Percentiles rank a stretch among this genome's conserved stretches.
Conservation (phyloP, 2,113 vertebrate species). For the Archocentrus centrarchus region DNA sequence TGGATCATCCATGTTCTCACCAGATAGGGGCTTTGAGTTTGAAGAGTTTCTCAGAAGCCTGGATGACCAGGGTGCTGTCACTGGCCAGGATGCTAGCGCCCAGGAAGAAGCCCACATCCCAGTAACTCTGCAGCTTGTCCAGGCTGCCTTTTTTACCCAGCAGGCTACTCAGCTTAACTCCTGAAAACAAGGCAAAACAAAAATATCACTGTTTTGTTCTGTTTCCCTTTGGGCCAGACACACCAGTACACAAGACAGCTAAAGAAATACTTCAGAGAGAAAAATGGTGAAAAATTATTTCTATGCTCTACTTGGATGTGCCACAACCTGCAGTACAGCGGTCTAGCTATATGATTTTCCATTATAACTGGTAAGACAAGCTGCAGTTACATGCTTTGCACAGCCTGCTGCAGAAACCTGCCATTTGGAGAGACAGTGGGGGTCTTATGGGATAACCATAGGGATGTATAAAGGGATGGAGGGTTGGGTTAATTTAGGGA, state of each 20-base stretch:
- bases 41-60: conserved; percentile 98
- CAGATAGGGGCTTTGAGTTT: conserved; percentile 96
- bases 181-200: conserved; percentile 71
- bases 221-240: not conserved
- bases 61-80: conserved; percentile 93
- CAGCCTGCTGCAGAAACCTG: not conserved
- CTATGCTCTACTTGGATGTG: not conserved
- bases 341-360: not conserved
- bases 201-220: not conserved
- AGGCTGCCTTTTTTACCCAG: conserved; percentile 96
- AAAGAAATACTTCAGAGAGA: not conserved
- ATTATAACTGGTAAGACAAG: not conserved
- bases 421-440: conserved; percentile 1
- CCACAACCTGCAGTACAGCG: not conserved
- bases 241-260: not conserved
- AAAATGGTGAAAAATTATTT: not conserved
- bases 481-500: conserved; percentile 25
- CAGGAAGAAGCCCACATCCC: conserved; percentile 98
- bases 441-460: not conserved
- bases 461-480: not conserved
- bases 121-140: conserved; percentile 98
- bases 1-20: conserved; percentile 74
- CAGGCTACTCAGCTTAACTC: conserved; percentile 97
- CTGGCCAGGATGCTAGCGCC: conserved; percentile 96
- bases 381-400: conserved; percentile 3